Evolutionary conservation across 2,113 vertebrate species (phyloP).

Genomic region (Pteronura brasiliensis): DNA sequence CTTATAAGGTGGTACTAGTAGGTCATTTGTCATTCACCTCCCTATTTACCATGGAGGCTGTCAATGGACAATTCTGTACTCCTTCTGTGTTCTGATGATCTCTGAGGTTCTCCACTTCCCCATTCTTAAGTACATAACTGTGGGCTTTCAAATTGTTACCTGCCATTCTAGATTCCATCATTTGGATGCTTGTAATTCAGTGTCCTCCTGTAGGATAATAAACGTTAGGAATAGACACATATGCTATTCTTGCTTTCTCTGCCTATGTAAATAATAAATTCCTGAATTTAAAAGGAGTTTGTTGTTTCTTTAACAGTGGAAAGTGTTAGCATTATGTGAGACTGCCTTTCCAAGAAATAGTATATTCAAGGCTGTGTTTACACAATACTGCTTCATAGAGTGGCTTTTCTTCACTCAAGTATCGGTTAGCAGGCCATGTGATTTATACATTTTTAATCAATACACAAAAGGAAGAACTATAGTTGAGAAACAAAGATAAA

Average conservation of each 20-base stretch:
- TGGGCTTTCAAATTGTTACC: neutral
- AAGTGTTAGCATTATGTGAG: neutral
- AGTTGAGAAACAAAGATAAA: neutral
- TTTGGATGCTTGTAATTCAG: neutral
- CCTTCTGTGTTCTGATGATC: neutral
- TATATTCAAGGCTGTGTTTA: neutral
- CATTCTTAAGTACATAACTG: fast-evolving
- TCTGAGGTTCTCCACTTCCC: neutral
- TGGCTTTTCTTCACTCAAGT: neutral
- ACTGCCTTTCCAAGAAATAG: neutral
- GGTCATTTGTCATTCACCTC: neutral
- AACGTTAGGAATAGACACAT: neutral
- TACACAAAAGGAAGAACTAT: neutral
- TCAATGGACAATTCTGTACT: neutral
- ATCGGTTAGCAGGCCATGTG: neutral
- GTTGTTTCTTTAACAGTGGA: neutral
- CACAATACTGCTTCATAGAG: neutral
- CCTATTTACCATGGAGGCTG: neutral
- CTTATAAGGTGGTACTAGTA: neutral
- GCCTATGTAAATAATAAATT: neutral
- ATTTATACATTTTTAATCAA: neutral
- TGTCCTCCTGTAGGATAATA: too few species aligned
- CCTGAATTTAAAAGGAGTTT: neutral
- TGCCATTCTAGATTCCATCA: neutral
- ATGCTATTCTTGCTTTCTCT: neutral